Evolutionary conservation across 2,888 invertebrate genomes (phyloP), one percentile per base, ranked within the genome.

Genomic region (Noctua fimbriata): DNA sequence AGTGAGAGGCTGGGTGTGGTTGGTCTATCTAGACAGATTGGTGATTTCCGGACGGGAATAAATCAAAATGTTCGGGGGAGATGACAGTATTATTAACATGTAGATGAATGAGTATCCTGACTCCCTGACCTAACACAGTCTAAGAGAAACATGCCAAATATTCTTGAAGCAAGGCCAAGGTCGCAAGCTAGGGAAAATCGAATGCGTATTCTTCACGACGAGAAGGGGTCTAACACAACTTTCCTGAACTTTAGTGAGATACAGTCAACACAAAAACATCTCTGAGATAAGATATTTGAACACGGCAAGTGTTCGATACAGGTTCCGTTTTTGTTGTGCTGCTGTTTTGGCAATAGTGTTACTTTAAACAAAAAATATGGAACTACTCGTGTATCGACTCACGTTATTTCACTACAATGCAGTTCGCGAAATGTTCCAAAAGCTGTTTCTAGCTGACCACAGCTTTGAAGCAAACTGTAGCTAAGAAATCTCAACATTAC

Each of bases 91-190:
- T 76, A 28, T 49, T 24, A 21, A 49, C 14, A n/a, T n/a, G 9
- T 21, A n/a, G 36, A 28, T 49, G 14, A 21, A 60, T 10, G 18
- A 44, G 4, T 16, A 47, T 16, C 3, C 32, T 32, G 32, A 63
- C 21, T 63, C 52, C 44, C 41, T 67, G 58, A 60, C 60, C 52
- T 80, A 2, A 1, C 44, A 60, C 67, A 81, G 58, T n/a, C 47
- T 47, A 9, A 60, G 44, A 28, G 18, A 36, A 63, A n/a, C 44
- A 9, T 32, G 5, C 2, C 41, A 63, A 60, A 36, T 24, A 21
- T 66, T 78, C 1, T 32, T 9, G 14, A 7, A 1, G n/a, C 47
- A 47, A 55, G 52, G 52, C 14, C 63, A 65, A 63, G 70, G 63
- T 44, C 41, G 9, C 44, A 0, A 36, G 65, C 7, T 14, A 7